Conservation (phyloP, 1,140 invertebrate genomes). For the Diabrotica virgifera region DNA sequence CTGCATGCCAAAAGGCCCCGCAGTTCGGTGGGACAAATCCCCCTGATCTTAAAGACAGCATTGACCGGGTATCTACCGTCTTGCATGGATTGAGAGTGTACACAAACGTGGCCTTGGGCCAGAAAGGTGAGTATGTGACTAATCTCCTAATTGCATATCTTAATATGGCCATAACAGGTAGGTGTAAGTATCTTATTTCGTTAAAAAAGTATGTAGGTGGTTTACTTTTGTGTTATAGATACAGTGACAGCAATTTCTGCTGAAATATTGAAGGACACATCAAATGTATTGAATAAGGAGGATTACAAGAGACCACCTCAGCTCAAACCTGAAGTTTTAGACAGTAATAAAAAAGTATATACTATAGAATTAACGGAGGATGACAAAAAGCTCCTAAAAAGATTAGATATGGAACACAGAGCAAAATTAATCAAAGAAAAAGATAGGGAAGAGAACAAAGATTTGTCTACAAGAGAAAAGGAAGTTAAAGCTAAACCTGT, state of each 20-base stretch:
- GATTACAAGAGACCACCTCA: background rate
- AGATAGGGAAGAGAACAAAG: conserved; percentile 16
- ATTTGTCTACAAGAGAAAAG: conserved; percentile 8
- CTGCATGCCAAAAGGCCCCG: conserved; percentile 17
- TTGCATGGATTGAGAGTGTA: conserved; percentile 40
- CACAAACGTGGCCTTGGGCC: conserved; percentile 28
- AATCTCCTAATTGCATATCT: conserved; percentile 18
- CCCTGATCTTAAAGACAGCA: conserved; percentile 51
- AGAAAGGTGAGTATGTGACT: conserved; percentile 32
- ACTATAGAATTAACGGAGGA: conserved; percentile 41
- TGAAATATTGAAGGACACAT: background rate
- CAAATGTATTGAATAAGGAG: conserved; percentile 5
- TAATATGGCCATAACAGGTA: conserved; percentile 19
- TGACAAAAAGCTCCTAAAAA: conserved; percentile 44
- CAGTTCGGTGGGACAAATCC: conserved; percentile 19
- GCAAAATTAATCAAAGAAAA: conserved; percentile 39
- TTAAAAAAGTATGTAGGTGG: conserved; percentile 5
- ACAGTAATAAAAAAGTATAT: background rate
- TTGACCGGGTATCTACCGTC: conserved; percentile 49
- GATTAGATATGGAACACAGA: conserved; percentile 45
- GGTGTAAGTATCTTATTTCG: conserved; percentile 16
- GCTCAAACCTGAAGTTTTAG: conserved; percentile 14
- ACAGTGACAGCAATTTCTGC: background rate
- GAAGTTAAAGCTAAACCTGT: conserved; percentile 22
- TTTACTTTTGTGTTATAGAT: conserved; percentile 1